These are phyloP conservation scores for Melolontha melolontha DNA, from an alignment of 2,888 invertebrate species.

Conservation along the genomic window DNA sequence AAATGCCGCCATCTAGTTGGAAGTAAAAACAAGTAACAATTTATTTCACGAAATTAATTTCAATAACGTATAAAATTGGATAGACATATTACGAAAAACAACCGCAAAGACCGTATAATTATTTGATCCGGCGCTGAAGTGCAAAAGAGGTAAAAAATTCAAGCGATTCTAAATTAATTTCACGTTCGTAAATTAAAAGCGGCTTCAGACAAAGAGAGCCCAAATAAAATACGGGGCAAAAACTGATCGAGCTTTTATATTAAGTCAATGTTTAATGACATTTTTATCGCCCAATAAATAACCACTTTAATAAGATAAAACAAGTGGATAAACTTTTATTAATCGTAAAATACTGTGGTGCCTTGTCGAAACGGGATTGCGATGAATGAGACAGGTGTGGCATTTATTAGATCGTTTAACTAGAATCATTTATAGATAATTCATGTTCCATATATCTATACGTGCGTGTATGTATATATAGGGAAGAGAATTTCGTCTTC, in stretches of 20 bases:
- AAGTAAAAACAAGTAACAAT: slow-evolving; percentile 17
- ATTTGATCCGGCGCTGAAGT: slow-evolving; percentile 21
- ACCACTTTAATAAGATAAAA: slow-evolving; percentile 37
- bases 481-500: no score
- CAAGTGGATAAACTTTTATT: slow-evolving; percentile 40
- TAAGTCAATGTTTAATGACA: slow-evolving; percentile 30
- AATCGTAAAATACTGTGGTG: slow-evolving; percentile 27
- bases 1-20: not conserved
- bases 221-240: not conserved
- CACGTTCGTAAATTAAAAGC: slow-evolving; percentile 27
- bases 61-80: not conserved
- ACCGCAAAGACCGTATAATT: slow-evolving; percentile 10
- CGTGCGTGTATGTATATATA: no score
- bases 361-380: slow-evolving; percentile 19
- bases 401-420: slow-evolving; percentile 24
- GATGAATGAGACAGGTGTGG: slow-evolving; percentile 23
- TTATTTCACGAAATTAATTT: slow-evolving; percentile 18
- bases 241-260: slow-evolving; percentile 25
- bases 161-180: slow-evolving; percentile 28
- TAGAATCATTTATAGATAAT: slow-evolving; percentile 3
- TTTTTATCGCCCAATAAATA: slow-evolving; percentile 41
- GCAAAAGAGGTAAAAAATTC: slow-evolving; percentile 31
- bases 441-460: no score
- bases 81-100: not conserved
- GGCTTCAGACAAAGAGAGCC: not conserved